Percentiles rank a stretch among this genome's conserved stretches.
Conservation (phyloP, 2,113 vertebrate species). For the Strigops habroptila region DNA sequence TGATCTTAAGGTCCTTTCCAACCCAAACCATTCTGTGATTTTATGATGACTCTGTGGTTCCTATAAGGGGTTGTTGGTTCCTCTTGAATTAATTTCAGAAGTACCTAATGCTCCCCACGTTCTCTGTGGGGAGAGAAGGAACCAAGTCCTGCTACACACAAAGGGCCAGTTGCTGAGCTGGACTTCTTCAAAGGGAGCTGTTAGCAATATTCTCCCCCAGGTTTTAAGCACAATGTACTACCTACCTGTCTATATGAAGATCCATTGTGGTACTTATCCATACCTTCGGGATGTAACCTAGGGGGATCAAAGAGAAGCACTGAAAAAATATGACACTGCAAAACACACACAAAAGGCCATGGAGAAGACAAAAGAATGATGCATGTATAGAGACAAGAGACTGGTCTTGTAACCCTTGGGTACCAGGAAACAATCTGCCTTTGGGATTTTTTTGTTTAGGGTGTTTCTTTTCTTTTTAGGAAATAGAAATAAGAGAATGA, state of each 20-base stretch:
- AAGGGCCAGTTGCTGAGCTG: background rate
- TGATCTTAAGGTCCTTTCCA: background rate
- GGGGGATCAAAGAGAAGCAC: background rate
- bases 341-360: background rate
- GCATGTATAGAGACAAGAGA: background rate
- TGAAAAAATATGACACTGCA: background rate
- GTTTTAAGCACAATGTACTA: background rate
- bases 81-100: background rate
- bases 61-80: background rate
- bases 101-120: background rate
- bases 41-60: background rate
- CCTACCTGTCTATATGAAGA: constrained; percentile 83
- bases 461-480: background rate
- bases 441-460: background rate
- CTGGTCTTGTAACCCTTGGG: fast-evolving
- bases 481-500: background rate
- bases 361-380: background rate
- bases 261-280: constrained; percentile 88
- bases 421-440: background rate
- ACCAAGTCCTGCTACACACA: fast-evolving
- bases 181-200: background rate
- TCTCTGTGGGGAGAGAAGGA: background rate
- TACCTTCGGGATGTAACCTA: constrained; percentile 86
- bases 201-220: background rate
- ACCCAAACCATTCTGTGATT: background rate